Percentiles rank a stretch among this genome's conserved stretches.
phyloP scores from a whole-genome alignment of 1,140 invertebrate species.

The Ooceraea biroi region DNA sequence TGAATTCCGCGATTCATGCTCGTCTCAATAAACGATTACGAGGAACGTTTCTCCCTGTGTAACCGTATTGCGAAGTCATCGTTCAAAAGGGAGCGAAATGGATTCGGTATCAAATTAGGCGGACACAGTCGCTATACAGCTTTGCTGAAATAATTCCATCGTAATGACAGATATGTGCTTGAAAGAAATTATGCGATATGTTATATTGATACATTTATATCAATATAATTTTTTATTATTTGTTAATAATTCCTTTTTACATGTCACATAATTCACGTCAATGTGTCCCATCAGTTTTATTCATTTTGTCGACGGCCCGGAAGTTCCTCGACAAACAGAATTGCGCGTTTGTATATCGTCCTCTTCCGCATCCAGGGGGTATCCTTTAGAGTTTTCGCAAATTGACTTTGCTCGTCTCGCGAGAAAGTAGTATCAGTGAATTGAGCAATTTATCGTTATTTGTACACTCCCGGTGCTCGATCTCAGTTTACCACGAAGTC shows the following conservation, averaged over 20 bases:
- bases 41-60: slow-evolving; percentile 24
- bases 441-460: slow-evolving; percentile 50
- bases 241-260: neutral
- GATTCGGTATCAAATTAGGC: slow-evolving; percentile 41
- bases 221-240: too few relatives aligned
- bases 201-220: neutral
- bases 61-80: slow-evolving; percentile 47
- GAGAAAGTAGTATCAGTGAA: slow-evolving; percentile 29
- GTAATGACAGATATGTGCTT: neutral
- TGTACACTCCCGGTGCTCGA: slow-evolving; percentile 5
- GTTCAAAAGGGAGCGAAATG: slow-evolving; percentile 14
- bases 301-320: neutral
- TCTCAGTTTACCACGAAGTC: slow-evolving; percentile 24
- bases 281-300: neutral
- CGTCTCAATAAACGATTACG: slow-evolving; percentile 52
- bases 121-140: slow-evolving; percentile 19
- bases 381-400: slow-evolving; percentile 34
- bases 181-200: neutral
- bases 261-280: neutral
- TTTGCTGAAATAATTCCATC: slow-evolving; percentile 30
- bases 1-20: slow-evolving; percentile 57
- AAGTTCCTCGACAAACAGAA: neutral
- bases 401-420: slow-evolving; percentile 16
- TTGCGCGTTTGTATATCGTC: neutral
- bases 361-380: neutral